Conservation (phyloP, 2,888 invertebrate species). For the Synergus umbraculus region DNA sequence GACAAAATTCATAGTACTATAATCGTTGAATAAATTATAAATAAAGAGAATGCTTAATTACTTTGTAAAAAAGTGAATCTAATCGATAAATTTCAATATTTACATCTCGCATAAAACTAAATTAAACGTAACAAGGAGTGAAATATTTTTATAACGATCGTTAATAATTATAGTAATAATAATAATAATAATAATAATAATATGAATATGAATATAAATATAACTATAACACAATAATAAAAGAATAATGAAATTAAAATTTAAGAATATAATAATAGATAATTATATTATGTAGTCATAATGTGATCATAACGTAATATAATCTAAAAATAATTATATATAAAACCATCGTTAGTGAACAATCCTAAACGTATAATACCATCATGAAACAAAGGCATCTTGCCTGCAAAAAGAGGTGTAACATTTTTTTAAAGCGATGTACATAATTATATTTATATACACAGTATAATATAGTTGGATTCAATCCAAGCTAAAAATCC, state of each 20-base stretch:
- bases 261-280: conserved; percentile 5
- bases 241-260: not conserved
- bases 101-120: not conserved
- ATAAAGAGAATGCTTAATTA: not conserved
- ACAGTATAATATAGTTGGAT: not conserved
- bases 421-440: conserved; percentile 6
- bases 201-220: not conserved
- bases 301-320: not conserved
- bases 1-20: not conserved
- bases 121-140: conserved; percentile 10
- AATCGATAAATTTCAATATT: not conserved
- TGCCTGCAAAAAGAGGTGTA: not conserved
- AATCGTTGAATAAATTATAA: not conserved
- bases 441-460: not conserved
- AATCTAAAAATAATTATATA: conserved; percentile 16
- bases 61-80: not conserved
- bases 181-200: not conserved
- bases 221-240: not conserved
- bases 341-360: conserved; percentile 7
- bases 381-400: not conserved
- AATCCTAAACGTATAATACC: conserved; percentile 13
- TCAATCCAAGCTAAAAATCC: not conserved
- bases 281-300: not conserved
- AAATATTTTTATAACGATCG: not conserved
- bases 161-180: not conserved